These are phyloP conservation scores for Kryphioiulus occultus DNA, from an alignment of 2,888 invertebrate genomes.

Conservation along the genomic window DNA sequence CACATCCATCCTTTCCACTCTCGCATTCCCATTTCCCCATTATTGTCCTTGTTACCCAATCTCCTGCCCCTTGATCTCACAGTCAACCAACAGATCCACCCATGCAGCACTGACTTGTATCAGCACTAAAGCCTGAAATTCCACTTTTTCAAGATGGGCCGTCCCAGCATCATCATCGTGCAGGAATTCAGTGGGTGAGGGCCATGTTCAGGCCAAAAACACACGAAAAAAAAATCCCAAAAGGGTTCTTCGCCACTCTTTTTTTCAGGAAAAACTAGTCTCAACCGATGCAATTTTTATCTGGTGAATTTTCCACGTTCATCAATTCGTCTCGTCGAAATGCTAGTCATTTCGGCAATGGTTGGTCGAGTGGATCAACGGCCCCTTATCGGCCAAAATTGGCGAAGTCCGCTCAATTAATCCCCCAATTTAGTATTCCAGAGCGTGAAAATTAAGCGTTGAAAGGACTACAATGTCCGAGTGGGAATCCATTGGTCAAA, in stretches of 20 bases:
- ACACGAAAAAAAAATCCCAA: not conserved
- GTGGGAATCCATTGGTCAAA: constrained; percentile 10
- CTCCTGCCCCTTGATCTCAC: not conserved
- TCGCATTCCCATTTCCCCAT: not conserved
- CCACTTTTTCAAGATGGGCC: not conserved
- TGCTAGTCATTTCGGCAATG: not conserved
- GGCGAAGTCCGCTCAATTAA: constrained; percentile 14
- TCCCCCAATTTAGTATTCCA: not conserved
- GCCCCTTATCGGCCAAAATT: not conserved
- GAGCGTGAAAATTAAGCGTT: constrained; percentile 13
- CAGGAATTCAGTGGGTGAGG: not conserved
- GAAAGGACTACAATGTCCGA: not conserved
- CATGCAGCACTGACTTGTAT: no score
- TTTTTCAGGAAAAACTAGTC: not conserved
- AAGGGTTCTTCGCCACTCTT: not conserved
- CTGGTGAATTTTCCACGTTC: not conserved
- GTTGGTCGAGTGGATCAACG: not conserved
- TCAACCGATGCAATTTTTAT: not conserved
- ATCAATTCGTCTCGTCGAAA: not conserved
- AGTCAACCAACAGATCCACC: not conserved
- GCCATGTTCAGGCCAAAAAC: not conserved
- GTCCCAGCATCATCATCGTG: not conserved
- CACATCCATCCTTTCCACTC: no score
- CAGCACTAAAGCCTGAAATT: not conserved
- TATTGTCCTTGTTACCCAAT: not conserved